Conservation (phyloP, 2,888 invertebrate species). For the Ennomos quercinarius region DNA sequence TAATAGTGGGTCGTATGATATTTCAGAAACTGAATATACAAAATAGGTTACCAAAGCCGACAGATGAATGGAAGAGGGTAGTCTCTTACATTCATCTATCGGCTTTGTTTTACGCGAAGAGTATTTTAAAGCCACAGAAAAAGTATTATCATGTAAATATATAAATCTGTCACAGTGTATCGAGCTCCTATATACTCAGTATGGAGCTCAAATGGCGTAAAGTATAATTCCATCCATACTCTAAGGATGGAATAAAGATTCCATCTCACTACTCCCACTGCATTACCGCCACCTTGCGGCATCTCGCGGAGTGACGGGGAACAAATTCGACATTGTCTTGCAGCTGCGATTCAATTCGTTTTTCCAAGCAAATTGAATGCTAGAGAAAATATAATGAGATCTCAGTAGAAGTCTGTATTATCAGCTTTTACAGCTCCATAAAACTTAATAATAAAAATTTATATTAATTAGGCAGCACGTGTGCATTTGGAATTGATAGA, state of each 20-base stretch:
- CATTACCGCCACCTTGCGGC: constrained; percentile 58
- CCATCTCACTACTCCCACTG: constrained; percentile 45
- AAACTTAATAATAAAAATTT: too few relatives aligned
- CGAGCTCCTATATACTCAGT: not conserved
- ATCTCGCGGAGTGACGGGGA: constrained; percentile 39
- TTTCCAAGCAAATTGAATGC: constrained; percentile 52
- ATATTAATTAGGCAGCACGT: too few relatives aligned
- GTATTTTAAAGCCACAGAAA: too few relatives aligned
- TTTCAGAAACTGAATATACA: too few relatives aligned
- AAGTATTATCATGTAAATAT: too few relatives aligned
- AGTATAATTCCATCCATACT: constrained; percentile 28
- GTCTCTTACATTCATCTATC: too few relatives aligned
- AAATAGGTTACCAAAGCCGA: too few relatives aligned
- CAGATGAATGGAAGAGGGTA: too few relatives aligned
- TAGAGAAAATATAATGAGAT: constrained; percentile 33
- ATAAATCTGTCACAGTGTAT: not conserved
- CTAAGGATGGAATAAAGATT: too few relatives aligned
- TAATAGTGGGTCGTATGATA: too few relatives aligned
- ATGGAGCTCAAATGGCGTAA: constrained; percentile 16
- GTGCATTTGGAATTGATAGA: not conserved
- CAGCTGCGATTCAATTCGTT: constrained; percentile 53
- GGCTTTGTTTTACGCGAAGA: too few relatives aligned
- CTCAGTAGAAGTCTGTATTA: constrained; percentile 3
- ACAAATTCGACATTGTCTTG: constrained; percentile 59
- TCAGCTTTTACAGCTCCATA: constrained; percentile 7